These are phyloP conservation scores for Lymantria monacha DNA, from an alignment of 2,888 invertebrate species.

Conservation along the genomic window DNA sequence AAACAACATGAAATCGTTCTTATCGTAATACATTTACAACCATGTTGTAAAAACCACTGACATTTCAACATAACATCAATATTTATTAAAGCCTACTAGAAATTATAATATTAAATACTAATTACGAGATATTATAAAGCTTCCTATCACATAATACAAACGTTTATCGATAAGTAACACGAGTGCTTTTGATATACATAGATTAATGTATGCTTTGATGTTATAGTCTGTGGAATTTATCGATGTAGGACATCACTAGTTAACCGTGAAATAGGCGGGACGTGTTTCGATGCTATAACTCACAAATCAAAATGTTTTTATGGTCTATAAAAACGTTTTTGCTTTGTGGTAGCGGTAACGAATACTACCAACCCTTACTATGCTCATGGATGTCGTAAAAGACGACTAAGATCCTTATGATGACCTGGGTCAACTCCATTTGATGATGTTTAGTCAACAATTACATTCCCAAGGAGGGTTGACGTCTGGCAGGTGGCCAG, in stretches of 20 bases:
- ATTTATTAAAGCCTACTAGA: background rate
- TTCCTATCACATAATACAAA: slow-evolving; percentile 5
- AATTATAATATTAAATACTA: slow-evolving; percentile 10
- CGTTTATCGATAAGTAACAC: background rate
- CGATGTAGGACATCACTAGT: background rate
- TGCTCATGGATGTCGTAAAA: no score
- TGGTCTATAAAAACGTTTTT: no score
- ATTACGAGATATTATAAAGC: slow-evolving; percentile 7
- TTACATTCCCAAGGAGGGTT: no score
- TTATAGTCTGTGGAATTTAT: background rate
- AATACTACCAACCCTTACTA: no score
- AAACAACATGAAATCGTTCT: background rate
- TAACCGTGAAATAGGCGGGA: background rate
- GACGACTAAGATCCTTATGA: no score
- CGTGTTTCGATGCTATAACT: background rate
- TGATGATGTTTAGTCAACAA: no score
- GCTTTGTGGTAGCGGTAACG: no score
- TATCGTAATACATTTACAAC: background rate
- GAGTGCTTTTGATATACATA: background rate
- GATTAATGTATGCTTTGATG: background rate
- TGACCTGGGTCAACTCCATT: no score
- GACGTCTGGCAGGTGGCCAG: no score
- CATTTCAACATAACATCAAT: background rate
- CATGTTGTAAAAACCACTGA: background rate
- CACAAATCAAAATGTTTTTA: no score